Evolutionary conservation across 1,140 invertebrate species (phyloP).

Genomic region (Lysiphlebus fabarum): DNA sequence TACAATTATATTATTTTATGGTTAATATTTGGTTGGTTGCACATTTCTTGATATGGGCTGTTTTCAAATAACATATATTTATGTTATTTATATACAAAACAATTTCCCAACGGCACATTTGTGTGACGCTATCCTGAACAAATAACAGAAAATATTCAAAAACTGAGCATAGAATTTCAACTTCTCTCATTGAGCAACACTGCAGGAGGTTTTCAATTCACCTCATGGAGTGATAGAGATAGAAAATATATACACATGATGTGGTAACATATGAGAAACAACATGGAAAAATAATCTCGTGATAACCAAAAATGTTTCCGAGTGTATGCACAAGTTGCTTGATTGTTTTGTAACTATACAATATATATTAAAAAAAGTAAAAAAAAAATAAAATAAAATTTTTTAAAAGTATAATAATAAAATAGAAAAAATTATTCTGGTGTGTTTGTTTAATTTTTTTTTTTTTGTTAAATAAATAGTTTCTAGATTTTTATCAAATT

Average conservation of each 20-base stretch:
- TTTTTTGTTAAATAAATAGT: too few relatives aligned
- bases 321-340: background rate
- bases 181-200: slow-evolving; percentile 24
- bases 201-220: slow-evolving; percentile 23
- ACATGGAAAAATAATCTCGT: slow-evolving; percentile 27
- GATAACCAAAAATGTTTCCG: background rate
- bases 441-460: too few relatives aligned
- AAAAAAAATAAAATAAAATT: slow-evolving; percentile 4
- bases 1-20: too few relatives aligned
- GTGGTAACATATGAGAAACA: slow-evolving; percentile 16
- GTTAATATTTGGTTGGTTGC: too few relatives aligned
- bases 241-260: slow-evolving; percentile 5
- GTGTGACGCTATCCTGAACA: background rate
- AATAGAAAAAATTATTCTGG: too few relatives aligned
- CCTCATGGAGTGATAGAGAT: slow-evolving; percentile 3
- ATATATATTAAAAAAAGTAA: background rate
- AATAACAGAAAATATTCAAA: slow-evolving; percentile 5
- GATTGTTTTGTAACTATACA: slow-evolving; percentile 9
- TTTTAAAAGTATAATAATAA: too few relatives aligned
- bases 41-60: too few relatives aligned
- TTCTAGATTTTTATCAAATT: too few relatives aligned
- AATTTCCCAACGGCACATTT: background rate
- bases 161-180: slow-evolving; percentile 4
- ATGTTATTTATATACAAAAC: too few relatives aligned
- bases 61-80: too few relatives aligned